These are phyloP conservation scores for Pleuronectes platessa DNA, from an alignment of 2,113 vertebrate species.

Conservation along the genomic window DNA sequence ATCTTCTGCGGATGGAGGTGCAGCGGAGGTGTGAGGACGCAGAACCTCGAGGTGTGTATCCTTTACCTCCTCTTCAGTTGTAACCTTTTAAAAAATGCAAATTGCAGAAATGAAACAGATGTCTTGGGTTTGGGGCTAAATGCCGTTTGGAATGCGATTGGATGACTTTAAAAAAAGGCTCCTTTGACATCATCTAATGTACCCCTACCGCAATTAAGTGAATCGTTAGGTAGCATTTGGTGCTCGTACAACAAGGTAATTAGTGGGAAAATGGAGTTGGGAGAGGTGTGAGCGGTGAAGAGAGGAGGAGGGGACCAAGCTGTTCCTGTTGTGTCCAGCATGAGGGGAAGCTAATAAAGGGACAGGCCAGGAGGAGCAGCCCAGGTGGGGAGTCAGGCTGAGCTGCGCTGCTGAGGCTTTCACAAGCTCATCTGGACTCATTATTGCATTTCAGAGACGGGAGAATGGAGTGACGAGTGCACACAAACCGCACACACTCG, in stretches of 20 bases:
- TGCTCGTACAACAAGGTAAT: constrained; percentile 80
- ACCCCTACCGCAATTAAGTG: constrained; percentile 81
- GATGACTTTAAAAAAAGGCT: constrained; percentile 78
- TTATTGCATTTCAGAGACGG: constrained; percentile 67
- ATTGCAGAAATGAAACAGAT: constrained; percentile 75
- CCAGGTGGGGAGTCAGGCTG: constrained; percentile 73
- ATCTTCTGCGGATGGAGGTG: not conserved
- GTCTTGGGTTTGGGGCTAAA: constrained; percentile 71
- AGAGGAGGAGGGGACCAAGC: constrained; percentile 70
- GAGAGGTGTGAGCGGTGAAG: constrained; percentile 64
- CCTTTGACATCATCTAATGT: constrained; percentile 76
- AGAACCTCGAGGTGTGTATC: not conserved
- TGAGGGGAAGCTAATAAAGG: constrained; percentile 72
- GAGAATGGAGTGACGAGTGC: constrained; percentile 51
- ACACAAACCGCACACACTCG: constrained; percentile 50
- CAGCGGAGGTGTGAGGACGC: constrained; percentile 19
- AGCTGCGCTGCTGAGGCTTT: constrained; percentile 53
- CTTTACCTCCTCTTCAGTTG: constrained; percentile 29
- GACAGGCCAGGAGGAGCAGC: constrained; percentile 65
- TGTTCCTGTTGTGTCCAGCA: constrained; percentile 75
- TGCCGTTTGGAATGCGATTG: constrained; percentile 67
- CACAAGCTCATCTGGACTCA: constrained; percentile 71
- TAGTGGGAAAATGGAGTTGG: constrained; percentile 74
- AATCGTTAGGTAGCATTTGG: constrained; percentile 79
- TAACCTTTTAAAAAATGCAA: constrained; percentile 83